These are phyloP conservation scores for Orthonevra nobilis DNA, from an alignment of 2,888 invertebrate genomes.

Conservation along the genomic window DNA sequence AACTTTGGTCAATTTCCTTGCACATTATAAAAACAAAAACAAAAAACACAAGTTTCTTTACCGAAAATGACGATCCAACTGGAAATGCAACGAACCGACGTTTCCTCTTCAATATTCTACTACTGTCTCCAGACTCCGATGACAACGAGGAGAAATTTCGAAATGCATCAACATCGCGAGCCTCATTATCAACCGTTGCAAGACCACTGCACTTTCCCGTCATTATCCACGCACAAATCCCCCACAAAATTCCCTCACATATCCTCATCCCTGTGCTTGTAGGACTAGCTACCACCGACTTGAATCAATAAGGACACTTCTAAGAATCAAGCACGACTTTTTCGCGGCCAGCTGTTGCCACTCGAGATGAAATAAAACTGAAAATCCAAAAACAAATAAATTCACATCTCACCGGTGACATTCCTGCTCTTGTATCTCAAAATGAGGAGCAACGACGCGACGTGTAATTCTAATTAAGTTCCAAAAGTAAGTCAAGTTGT, in stretches of 20 bases:
- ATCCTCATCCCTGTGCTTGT: constrained; percentile 44
- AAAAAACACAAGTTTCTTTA: too few species aligned
- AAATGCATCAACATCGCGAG: background rate
- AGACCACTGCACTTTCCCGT: background rate
- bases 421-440: too few species aligned
- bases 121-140: background rate
- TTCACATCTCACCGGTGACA: too few species aligned
- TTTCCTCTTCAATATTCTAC: constrained; percentile 73
- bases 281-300: background rate
- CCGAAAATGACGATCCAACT: constrained; percentile 82
- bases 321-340: too few species aligned
- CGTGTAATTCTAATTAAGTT: constrained; percentile 36
- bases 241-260: constrained; percentile 26
- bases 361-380: constrained; percentile 28
- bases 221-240: constrained; percentile 9
- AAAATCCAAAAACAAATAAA: constrained; percentile 10
- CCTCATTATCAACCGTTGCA: background rate
- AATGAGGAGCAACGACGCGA: too few species aligned
- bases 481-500: constrained; percentile 4
- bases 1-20: background rate
- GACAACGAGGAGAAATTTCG: background rate
- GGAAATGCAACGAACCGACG: constrained; percentile 82
- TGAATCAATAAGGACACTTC: background rate
- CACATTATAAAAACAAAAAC: too few species aligned
- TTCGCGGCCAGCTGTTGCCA: background rate